phyloP scores from a whole-genome alignment of 2,113 vertebrate genomes.

The Lycocorax pyrrhopterus region DNA sequence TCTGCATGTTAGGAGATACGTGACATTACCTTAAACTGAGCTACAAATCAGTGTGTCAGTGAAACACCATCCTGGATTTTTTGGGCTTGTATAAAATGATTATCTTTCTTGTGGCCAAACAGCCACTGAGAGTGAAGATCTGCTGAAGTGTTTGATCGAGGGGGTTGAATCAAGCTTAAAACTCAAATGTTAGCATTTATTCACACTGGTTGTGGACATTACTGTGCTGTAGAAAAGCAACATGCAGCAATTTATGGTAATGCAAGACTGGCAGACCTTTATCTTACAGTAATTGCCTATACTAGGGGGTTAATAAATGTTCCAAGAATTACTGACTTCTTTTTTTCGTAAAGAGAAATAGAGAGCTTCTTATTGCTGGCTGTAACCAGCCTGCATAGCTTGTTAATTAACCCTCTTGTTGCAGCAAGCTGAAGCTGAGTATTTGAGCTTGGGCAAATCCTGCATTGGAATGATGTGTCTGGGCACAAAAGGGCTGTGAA shows the following conservation, averaged over 20 bases:
- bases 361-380: constrained; percentile 27
- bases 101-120: background rate
- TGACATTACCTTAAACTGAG: constrained; percentile 48
- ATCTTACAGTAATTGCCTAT: constrained; percentile 64
- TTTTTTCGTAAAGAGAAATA: constrained; percentile 50
- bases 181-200: constrained; percentile 53
- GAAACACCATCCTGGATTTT: background rate
- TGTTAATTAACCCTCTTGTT: constrained; percentile 57
- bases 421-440: background rate
- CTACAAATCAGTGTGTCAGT: constrained; percentile 22
- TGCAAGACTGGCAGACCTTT: constrained; percentile 65
- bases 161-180: constrained; percentile 18
- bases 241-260: constrained; percentile 60
- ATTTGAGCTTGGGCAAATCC: background rate
- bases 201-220: constrained; percentile 23
- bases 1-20: background rate
- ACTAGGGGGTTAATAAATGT: constrained; percentile 65
- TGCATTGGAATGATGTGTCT: accelerated
- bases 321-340: constrained; percentile 61
- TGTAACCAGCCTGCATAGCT: constrained; percentile 5
- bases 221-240: constrained; percentile 52
- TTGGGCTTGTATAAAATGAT: constrained; percentile 20
- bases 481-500: background rate
- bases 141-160: constrained; percentile 10
- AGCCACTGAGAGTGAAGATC: constrained; percentile 27